phyloP scores from a whole-genome alignment of 2,797 vertebrate species.

The Typhlichthys eigenmanni region DNA sequence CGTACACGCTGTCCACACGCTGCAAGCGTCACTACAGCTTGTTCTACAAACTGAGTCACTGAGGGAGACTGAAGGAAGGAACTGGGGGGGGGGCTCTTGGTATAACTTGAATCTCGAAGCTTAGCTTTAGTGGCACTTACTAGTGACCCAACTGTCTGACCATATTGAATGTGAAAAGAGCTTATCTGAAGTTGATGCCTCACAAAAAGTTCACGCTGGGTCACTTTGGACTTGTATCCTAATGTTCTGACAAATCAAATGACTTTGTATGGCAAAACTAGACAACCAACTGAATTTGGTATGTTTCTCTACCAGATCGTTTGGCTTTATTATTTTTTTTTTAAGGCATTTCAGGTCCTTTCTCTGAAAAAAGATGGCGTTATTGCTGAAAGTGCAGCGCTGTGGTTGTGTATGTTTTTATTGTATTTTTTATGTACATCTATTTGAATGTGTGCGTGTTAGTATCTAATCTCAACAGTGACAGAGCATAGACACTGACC shows the following conservation, averaged over 20 bases:
- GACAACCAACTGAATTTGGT: slow-evolving; percentile 64
- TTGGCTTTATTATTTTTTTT: slow-evolving; percentile 64
- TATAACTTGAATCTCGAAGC: slow-evolving; percentile 70
- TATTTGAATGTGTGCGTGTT: slow-evolving; percentile 68
- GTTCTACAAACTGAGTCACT: slow-evolving; percentile 40
- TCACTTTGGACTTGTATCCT: slow-evolving; percentile 77
- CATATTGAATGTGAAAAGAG: slow-evolving; percentile 95
- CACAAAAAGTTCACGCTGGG: slow-evolving; percentile 64
- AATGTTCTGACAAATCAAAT: slow-evolving; percentile 95
- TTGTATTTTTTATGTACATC: slow-evolving; percentile 57
- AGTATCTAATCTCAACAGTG: slow-evolving; percentile 65
- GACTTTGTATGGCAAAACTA: slow-evolving; percentile 78
- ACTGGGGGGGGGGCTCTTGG: slow-evolving; percentile 50
- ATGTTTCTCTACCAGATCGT: slow-evolving; percentile 73
- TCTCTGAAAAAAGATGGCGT: slow-evolving; percentile 46
- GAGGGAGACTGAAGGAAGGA: slow-evolving; percentile 22
- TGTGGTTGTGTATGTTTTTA: slow-evolving; percentile 34
- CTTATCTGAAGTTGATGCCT: slow-evolving; percentile 83
- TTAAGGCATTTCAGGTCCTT: slow-evolving; percentile 62
- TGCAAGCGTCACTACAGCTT: slow-evolving; percentile 31
- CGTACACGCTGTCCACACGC: slow-evolving; percentile 20
- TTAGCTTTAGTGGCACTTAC: slow-evolving; percentile 65
- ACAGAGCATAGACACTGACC: slow-evolving; percentile 61
- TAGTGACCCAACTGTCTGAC: slow-evolving; percentile 83
- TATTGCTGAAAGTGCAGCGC: slow-evolving; percentile 56